Evolutionary conservation across 2,113 vertebrate genomes (phyloP).

Genomic region (Mellivora capensis): DNA sequence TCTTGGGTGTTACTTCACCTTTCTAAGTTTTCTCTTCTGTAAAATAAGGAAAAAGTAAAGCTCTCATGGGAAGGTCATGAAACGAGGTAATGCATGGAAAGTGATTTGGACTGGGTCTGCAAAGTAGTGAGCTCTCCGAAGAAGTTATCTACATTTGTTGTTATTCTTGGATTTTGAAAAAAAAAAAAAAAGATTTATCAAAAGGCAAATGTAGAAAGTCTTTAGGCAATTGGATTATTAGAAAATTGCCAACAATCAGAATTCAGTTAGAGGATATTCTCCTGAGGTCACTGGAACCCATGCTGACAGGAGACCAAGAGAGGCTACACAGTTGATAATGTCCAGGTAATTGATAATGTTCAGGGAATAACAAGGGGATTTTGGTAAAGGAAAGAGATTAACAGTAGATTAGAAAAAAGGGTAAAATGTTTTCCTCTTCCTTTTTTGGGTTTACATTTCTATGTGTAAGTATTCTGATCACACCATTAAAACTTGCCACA

Average conservation of each 20-base stretch:
- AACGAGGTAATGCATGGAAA: background rate
- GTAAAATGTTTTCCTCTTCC: background rate
- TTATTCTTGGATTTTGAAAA: background rate
- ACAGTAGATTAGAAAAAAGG: background rate
- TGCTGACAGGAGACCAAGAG: background rate
- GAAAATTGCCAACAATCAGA: background rate
- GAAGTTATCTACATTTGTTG: background rate
- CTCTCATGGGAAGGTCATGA: background rate
- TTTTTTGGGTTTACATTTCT: constrained; percentile 17
- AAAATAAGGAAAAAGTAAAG: background rate
- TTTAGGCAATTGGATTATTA: background rate
- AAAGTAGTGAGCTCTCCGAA: background rate
- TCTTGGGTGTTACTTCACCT: background rate
- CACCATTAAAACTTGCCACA: background rate
- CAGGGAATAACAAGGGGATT: background rate
- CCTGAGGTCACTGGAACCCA: background rate
- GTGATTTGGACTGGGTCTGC: background rate
- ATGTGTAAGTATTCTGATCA: background rate
- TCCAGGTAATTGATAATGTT: background rate
- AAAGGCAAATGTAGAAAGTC: background rate
- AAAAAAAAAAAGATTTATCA: background rate
- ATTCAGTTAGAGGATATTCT: background rate
- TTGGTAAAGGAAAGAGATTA: background rate
- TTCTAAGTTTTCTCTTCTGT: background rate
- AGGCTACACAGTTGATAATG: background rate